Conservation (phyloP, 2,113 vertebrate species). For the Ictalurus punctatus region DNA sequence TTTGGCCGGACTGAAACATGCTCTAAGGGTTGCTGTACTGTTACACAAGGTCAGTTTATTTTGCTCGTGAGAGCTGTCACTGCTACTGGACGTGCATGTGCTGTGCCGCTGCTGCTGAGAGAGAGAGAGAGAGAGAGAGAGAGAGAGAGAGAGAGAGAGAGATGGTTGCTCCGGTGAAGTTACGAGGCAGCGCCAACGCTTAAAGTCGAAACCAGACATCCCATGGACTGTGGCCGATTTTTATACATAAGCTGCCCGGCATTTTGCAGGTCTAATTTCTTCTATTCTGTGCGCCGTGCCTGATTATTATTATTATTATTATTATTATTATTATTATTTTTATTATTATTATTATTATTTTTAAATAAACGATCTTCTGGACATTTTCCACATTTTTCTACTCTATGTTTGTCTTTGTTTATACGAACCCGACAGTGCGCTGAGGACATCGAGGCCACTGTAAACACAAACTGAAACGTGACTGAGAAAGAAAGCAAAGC, state of each 20-base stretch:
- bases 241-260: background rate
- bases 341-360: too few relatives aligned
- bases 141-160: background rate
- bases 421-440: background rate
- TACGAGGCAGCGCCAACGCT: background rate
- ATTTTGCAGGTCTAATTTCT: background rate
- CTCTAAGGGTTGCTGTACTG: background rate
- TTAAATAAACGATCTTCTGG: background rate
- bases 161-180: slow-evolving; percentile 15
- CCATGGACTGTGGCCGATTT: background rate
- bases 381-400: slow-evolving; percentile 3
- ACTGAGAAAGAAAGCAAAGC: slow-evolving; percentile 49
- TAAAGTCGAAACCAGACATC: background rate
- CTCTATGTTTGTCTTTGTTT: background rate
- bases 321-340: too few relatives aligned
- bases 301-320: too few relatives aligned
- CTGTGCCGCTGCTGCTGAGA: background rate
- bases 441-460: slow-evolving; percentile 51
- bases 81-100: background rate
- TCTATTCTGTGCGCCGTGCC: background rate
- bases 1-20: background rate
- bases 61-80: slow-evolving; percentile 10
- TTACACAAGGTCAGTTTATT: background rate
- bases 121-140: too few relatives aligned
- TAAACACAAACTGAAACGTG: slow-evolving; percentile 63